These are phyloP conservation scores for Cheilinus undulatus DNA, from an alignment of 2,113 vertebrate genomes.

Conservation along the genomic window DNA sequence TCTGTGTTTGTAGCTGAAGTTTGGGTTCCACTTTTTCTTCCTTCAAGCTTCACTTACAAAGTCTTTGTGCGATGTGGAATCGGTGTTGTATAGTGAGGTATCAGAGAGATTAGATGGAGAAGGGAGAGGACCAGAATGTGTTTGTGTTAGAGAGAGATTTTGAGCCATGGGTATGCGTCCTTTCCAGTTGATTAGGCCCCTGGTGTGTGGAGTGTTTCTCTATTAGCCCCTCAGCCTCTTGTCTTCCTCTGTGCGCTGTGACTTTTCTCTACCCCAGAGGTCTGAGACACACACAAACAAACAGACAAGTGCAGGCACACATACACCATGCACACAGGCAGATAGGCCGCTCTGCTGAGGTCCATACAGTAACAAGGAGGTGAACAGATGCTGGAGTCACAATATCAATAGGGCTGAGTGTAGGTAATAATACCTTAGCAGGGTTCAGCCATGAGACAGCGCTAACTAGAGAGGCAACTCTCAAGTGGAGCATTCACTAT, in stretches of 20 bases:
- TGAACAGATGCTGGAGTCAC: slow-evolving; percentile 79
- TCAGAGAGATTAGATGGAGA: slow-evolving; percentile 57
- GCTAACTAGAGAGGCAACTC: slow-evolving; percentile 78
- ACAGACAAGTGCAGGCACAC: slow-evolving; percentile 20
- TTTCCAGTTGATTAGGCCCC: slow-evolving; percentile 78
- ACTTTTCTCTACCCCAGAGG: slow-evolving; percentile 69
- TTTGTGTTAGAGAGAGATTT: slow-evolving; percentile 57
- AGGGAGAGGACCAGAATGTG: slow-evolving; percentile 41
- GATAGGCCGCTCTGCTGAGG: slow-evolving; percentile 60
- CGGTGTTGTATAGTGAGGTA: slow-evolving; percentile 18
- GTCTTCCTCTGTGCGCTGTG: slow-evolving; percentile 64
- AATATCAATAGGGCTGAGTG: slow-evolving; percentile 78
- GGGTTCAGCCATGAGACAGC: slow-evolving; percentile 68
- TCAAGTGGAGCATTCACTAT: slow-evolving; percentile 78
- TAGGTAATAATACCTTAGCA: slow-evolving; percentile 75
- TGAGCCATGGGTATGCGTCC: slow-evolving; percentile 61
- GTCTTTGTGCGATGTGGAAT: slow-evolving; percentile 22
- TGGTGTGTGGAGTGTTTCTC: slow-evolving; percentile 73
- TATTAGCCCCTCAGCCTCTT: slow-evolving; percentile 74
- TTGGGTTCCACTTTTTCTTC: slow-evolving; percentile 39
- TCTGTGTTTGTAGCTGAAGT: slow-evolving; percentile 44
- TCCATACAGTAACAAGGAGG: slow-evolving; percentile 77
- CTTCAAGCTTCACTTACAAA: slow-evolving; percentile 26
- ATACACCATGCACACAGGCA: slow-evolving; percentile 58
- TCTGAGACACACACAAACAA: slow-evolving; percentile 34